phyloP scores from a whole-genome alignment of 2,113 vertebrate species.

The Arothron firmamentum region DNA sequence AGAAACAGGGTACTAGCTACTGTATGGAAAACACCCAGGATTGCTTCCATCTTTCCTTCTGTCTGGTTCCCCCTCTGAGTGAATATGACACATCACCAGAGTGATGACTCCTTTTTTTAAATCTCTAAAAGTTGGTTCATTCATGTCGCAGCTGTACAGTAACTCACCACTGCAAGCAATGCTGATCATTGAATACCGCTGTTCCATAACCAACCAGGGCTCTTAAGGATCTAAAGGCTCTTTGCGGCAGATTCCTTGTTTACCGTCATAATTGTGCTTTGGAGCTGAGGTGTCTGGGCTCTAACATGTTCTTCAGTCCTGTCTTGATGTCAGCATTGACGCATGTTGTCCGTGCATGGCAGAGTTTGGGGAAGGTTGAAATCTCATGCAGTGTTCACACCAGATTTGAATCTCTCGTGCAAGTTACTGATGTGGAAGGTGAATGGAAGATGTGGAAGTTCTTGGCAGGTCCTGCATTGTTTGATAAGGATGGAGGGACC shows the following conservation, averaged over 20 bases:
- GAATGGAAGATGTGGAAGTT: too few relatives aligned
- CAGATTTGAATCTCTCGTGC: too few relatives aligned
- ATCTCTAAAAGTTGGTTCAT: constrained; percentile 34
- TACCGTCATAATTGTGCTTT: constrained; percentile 28
- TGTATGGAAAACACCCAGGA: constrained; percentile 10
- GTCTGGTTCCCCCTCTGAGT: constrained; percentile 38
- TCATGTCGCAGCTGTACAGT: constrained; percentile 1
- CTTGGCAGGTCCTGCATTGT: too few relatives aligned
- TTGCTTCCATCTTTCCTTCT: constrained; percentile 1
- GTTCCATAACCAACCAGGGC: constrained; percentile 32
- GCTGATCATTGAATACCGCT: constrained; percentile 14
- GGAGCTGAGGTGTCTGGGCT: constrained; percentile 13
- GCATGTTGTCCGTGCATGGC: constrained; percentile 41
- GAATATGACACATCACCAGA: constrained; percentile 33
- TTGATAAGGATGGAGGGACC: too few relatives aligned
- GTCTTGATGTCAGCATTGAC: constrained; percentile 34
- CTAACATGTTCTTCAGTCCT: constrained; percentile 43
- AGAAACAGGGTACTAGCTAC: constrained; percentile 75
- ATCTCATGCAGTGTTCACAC: constrained; percentile 6
- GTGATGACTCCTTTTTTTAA: constrained; percentile 27
- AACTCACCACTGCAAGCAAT: constrained; percentile 11
- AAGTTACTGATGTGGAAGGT: too few relatives aligned
- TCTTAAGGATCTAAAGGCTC: constrained; percentile 32
- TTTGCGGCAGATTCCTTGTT: constrained; percentile 40
- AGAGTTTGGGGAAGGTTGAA: constrained; percentile 67